These are phyloP conservation scores for Podotricha telesiphe DNA, from an alignment of 2,888 invertebrate genomes.

Conservation along the genomic window DNA sequence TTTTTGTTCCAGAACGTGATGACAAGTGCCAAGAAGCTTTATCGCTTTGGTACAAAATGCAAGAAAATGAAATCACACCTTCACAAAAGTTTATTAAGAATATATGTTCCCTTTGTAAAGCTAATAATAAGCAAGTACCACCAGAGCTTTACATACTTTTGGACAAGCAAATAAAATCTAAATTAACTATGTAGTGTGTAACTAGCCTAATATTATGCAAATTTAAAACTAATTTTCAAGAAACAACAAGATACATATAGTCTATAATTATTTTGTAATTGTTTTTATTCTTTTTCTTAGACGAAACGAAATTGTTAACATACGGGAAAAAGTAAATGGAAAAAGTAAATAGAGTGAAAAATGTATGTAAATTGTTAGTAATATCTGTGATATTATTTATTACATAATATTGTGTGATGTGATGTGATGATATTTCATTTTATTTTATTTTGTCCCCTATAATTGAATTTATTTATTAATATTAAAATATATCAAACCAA, in stretches of 20 bases:
- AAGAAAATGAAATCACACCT: slow-evolving; percentile 69
- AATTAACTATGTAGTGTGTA: slow-evolving; percentile 5
- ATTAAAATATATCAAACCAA: neutral
- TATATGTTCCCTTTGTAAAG: slow-evolving; percentile 61
- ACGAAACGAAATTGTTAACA: too few species aligned
- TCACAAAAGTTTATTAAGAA: slow-evolving; percentile 69
- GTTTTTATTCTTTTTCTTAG: too few species aligned
- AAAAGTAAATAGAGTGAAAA: neutral
- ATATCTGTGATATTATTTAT: slow-evolving; percentile 49
- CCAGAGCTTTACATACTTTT: slow-evolving; percentile 57
- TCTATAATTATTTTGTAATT: too few species aligned
- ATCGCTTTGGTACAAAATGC: slow-evolving; percentile 74
- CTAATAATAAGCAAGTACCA: slow-evolving; percentile 65
- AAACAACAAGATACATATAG: too few species aligned
- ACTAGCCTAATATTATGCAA: neutral
- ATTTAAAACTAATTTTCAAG: neutral
- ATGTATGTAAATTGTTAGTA: slow-evolving; percentile 32
- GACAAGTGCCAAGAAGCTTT: slow-evolving; percentile 73
- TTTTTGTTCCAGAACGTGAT: slow-evolving; percentile 68
- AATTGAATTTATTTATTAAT: neutral
- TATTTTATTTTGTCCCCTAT: too few species aligned
- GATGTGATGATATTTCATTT: neutral
- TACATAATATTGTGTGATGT: slow-evolving; percentile 27
- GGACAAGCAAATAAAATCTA: slow-evolving; percentile 49
- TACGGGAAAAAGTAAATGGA: neutral